Percentiles rank a stretch among this genome's conserved stretches.
Conservation (phyloP, 1,140 invertebrate species). For the Neuroterus valhalla region DNA sequence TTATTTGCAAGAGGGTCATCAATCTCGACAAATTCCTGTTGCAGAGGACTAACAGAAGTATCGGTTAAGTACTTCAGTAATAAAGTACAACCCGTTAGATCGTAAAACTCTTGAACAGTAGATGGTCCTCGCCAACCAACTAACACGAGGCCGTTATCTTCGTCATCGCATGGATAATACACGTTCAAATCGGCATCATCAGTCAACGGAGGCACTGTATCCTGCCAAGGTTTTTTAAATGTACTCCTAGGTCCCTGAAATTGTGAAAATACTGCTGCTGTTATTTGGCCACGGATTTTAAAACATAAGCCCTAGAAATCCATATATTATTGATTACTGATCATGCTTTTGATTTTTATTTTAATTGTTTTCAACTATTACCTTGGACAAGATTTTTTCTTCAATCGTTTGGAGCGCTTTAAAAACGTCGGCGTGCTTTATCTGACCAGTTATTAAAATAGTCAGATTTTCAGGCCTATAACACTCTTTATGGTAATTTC, state of each 20-base stretch:
- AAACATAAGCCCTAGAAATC: too few species aligned
- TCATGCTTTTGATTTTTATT: not conserved
- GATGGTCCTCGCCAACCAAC: conserved; percentile 90
- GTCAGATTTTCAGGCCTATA: conserved; percentile 94
- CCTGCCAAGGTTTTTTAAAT: conserved; percentile 86
- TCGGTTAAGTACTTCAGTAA: conserved; percentile 90
- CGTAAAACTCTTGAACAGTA: conserved; percentile 76
- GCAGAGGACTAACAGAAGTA: conserved; percentile 88
- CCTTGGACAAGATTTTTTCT: conserved; percentile 86
- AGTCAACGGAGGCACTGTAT: conserved; percentile 79
- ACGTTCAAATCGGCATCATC: conserved; percentile 75
- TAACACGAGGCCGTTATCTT: conserved; percentile 87
- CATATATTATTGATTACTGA: conserved; percentile 26
- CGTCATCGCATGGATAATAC: conserved; percentile 89
- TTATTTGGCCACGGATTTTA: not conserved
- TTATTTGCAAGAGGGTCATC: conserved; percentile 88
- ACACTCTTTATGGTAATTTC: conserved; percentile 87
- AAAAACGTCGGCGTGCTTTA: conserved; percentile 86
- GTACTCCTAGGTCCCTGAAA: conserved; percentile 76
- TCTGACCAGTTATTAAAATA: conserved; percentile 88
- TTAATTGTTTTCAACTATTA: conserved; percentile 51
- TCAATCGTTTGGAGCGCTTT: conserved; percentile 83
- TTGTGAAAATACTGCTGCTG: conserved; percentile 40
- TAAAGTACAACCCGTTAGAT: conserved; percentile 80
- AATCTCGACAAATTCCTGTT: conserved; percentile 89